Evolutionary conservation across 2,797 vertebrate genomes (phyloP), one percentile per base, ranked within the genome.

Genomic region (Nyctalus aviator): DNA sequence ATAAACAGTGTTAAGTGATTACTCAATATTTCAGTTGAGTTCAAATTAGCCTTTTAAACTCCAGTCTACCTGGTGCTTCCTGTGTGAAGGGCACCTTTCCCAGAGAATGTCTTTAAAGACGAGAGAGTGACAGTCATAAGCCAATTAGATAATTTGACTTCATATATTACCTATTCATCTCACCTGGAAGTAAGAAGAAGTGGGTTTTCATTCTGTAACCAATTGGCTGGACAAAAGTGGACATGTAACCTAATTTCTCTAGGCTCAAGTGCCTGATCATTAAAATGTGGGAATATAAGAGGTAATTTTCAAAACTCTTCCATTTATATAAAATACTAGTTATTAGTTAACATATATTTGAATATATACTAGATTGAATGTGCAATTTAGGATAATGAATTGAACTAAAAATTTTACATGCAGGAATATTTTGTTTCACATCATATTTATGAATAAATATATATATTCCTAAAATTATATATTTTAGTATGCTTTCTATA

Each of bases 111-210:
- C 48, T 87, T 12, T 4, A 76, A 88, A 21, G n/a, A 76, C n/a
- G 41, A 53, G 35, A 91, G 6, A 79, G 44, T 68, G 20, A 62
- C 9, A 48, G 14, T 77, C 64, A 62, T n/a, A 11, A 71, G 25
- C 6, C 64, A 91, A 53, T 95, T 30, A 75, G 41, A 59, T 84
- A 18, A 90, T 46, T 59, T 87, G 41, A 85, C 14, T 84, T 71
- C 32, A 64, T 73, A 53, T 35, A 21, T 46, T 68, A 89, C 23
- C 10, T 73, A 13, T 35, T 91, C 15, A 62, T 78, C 72, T 90
- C 44, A 55, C 35, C 62, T 89, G 62, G 4, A 37, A 84, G 13
- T 59, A 94, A 75, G 21, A 95, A 71, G 30, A 82, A 81, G 3
- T 64, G 23, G 21, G 23, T 95, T 90, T 53, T 82, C 27, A 53